These are phyloP conservation scores for Crotalus viridis DNA, from an alignment of 2,113 vertebrate species.

Conservation along the genomic window DNA sequence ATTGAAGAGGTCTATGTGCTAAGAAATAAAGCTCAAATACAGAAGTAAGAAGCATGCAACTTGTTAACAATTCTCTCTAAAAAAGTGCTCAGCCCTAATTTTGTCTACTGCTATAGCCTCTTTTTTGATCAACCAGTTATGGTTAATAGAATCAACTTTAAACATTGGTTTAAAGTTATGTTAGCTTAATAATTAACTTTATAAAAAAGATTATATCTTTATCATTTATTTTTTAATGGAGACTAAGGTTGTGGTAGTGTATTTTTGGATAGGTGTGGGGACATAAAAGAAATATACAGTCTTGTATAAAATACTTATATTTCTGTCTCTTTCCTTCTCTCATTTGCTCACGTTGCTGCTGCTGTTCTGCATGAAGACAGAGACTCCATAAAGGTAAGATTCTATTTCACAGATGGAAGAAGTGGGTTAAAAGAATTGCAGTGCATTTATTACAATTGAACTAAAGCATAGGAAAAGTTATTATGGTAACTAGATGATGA, in stretches of 20 bases:
- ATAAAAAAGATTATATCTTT: constrained; percentile 61
- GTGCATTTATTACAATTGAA: background rate
- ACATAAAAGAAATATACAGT: constrained; percentile 53
- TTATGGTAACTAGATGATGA: background rate
- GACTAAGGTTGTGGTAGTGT: background rate
- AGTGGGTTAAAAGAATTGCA: background rate
- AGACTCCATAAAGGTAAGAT: constrained; percentile 86
- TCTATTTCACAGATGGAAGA: constrained; percentile 34
- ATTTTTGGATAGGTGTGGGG: background rate
- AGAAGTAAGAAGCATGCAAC: background rate
- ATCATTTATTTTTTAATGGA: constrained; percentile 55
- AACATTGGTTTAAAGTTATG: constrained; percentile 29
- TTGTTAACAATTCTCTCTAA: background rate
- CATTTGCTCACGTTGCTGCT: constrained; percentile 4
- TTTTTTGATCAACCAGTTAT: constrained; percentile 36
- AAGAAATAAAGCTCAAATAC: background rate
- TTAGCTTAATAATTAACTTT: constrained; percentile 65
- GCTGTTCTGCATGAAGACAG: constrained; percentile 73
- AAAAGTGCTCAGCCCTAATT: background rate
- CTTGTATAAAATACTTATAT: constrained; percentile 66
- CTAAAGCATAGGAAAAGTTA: background rate
- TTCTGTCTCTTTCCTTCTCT: constrained; percentile 43
- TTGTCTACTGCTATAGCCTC: background rate
- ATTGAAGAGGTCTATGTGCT: background rate
- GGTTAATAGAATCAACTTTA: constrained; percentile 33